A percentile compares a stretch with the other conserved stretches of the same genome.
Conservation (phyloP, 2,113 vertebrate species). For the Chloroceryle aenea region DNA sequence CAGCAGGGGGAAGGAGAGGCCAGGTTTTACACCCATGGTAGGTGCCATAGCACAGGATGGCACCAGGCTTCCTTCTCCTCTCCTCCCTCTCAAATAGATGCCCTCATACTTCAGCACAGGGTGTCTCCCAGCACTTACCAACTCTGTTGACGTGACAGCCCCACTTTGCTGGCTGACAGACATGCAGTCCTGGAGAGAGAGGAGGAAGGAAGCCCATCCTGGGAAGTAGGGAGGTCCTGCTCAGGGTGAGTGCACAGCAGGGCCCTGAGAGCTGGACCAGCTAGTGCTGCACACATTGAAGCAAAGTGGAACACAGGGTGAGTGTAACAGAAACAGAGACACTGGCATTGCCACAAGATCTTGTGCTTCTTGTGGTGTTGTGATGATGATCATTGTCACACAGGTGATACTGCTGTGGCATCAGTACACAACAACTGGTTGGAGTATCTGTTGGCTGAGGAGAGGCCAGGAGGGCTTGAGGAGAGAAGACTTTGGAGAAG, state of each 20-base stretch:
- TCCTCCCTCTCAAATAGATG: not conserved
- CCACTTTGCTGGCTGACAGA: not conserved
- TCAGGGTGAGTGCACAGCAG: fast-evolving
- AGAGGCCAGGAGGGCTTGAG: not conserved
- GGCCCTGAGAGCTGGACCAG: not conserved
- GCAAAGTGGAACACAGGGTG: fast-evolving
- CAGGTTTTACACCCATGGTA: not conserved
- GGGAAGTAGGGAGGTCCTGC: fast-evolving
- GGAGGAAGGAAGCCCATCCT: not conserved
- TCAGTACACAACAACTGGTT: not conserved
- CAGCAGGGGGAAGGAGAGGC: not conserved
- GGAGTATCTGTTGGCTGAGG: not conserved
- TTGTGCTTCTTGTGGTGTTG: not conserved
- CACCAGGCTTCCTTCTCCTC: not conserved
- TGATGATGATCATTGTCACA: too few relatives aligned
- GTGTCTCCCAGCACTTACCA: not conserved
- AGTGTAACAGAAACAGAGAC: not conserved
- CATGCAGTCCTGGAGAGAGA: fast-evolving
- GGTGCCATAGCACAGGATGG: not conserved
- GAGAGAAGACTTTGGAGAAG: not conserved
- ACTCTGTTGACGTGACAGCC: not conserved
- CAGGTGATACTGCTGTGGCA: not conserved
- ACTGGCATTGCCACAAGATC: not conserved
- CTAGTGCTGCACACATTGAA: not conserved
- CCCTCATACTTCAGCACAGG: not conserved